Conservation (phyloP, 2,888 invertebrate genomes). For the Polietes domitor region DNA sequence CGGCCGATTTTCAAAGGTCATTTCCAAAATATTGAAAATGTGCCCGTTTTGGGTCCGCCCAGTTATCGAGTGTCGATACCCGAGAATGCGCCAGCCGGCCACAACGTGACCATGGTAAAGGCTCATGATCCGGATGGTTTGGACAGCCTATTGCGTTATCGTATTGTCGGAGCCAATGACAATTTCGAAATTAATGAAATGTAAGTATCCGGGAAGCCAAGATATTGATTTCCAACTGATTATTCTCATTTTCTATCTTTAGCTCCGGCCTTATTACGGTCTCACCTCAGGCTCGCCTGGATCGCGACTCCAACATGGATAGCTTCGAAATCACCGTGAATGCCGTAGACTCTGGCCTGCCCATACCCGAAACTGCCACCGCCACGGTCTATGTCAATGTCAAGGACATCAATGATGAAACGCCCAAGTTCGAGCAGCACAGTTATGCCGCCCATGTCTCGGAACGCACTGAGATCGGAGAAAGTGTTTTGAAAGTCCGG, state of each 20-base stretch:
- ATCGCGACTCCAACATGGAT: slow-evolving; percentile 86
- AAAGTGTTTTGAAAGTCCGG: slow-evolving; percentile 84
- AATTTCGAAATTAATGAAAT: slow-evolving; percentile 88
- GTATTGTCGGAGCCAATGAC: slow-evolving; percentile 89
- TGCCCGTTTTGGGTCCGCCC: slow-evolving; percentile 85
- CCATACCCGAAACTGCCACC: slow-evolving; percentile 89
- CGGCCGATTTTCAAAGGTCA: slow-evolving; percentile 90
- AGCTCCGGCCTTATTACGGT: slow-evolving; percentile 87
- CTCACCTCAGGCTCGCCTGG: slow-evolving; percentile 87
- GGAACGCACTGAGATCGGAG: slow-evolving; percentile 85
- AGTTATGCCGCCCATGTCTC: slow-evolving; percentile 87
- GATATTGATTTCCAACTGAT: not conserved
- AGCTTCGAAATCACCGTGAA: slow-evolving; percentile 87
- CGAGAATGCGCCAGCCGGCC: slow-evolving; percentile 87
- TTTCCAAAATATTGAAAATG: slow-evolving; percentile 83
- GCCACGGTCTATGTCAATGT: slow-evolving; percentile 88
- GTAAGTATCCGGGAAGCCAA: slow-evolving; percentile 81
- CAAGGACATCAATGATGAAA: slow-evolving; percentile 90
- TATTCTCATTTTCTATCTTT: slow-evolving; percentile 42
- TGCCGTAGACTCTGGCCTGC: slow-evolving; percentile 88
- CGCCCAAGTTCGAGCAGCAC: slow-evolving; percentile 86
- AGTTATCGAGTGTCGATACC: slow-evolving; percentile 87
- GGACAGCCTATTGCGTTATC: slow-evolving; percentile 86
- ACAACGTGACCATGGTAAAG: slow-evolving; percentile 86
- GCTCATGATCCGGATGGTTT: slow-evolving; percentile 91